These are phyloP conservation scores for Amblyopsis hoosieri DNA, from an alignment of 2,797 vertebrate species.

Conservation along the genomic window DNA sequence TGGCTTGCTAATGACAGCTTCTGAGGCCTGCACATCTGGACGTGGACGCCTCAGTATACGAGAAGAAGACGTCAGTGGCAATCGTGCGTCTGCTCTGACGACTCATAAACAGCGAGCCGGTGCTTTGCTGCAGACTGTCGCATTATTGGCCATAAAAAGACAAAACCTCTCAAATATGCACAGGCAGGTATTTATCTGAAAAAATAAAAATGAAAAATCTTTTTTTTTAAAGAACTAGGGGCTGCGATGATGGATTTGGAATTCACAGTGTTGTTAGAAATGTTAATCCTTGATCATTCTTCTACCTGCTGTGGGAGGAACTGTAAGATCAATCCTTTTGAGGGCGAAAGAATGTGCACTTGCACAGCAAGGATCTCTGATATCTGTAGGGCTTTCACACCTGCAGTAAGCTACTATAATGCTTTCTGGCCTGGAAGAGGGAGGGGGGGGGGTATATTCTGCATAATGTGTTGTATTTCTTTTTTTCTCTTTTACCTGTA, in stretches of 20 bases:
- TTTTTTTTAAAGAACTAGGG: too few species aligned
- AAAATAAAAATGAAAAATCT: too few species aligned
- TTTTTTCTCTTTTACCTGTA: constrained; percentile 25
- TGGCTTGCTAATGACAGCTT: constrained; percentile 10
- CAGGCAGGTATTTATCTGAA: too few species aligned
- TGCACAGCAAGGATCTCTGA: background rate
- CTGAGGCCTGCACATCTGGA: background rate
- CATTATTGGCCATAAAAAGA: constrained; percentile 11
- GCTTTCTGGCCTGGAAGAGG: constrained; percentile 8
- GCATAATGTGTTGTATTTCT: constrained; percentile 35
- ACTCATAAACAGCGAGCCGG: constrained; percentile 6
- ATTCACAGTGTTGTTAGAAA: constrained; percentile 34
- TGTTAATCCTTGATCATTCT: constrained; percentile 3
- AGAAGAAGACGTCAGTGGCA: constrained; percentile 9
- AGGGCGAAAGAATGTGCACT: constrained; percentile 8
- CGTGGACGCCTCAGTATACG: background rate
- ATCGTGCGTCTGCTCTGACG: constrained; percentile 29
- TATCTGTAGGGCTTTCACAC: constrained; percentile 13
- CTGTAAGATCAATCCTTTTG: constrained; percentile 4
- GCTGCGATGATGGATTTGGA: constrained; percentile 9
- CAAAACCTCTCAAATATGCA: background rate
- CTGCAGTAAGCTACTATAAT: constrained; percentile 2
- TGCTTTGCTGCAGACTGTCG: constrained; percentile 9
- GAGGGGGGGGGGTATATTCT: constrained; percentile 12
- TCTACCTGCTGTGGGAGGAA: background rate